Percentiles rank a stretch among this genome's conserved stretches.
Evolutionary conservation across 2,888 invertebrate species (phyloP).

Genomic region (Cremastobaeus sp.): DNA sequence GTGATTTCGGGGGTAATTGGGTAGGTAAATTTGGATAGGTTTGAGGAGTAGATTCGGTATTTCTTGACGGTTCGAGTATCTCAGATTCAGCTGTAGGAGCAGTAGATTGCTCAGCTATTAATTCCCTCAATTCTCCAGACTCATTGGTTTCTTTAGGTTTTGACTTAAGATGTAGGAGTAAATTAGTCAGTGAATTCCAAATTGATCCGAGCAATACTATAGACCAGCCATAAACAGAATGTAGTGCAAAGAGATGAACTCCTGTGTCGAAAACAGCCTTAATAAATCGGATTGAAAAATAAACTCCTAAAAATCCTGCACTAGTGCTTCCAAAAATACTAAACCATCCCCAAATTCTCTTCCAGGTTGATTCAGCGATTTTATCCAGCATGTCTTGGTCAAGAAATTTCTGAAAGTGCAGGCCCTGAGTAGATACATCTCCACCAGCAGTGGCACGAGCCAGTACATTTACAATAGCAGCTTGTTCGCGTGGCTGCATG

Average conservation of each 20-base stretch:
- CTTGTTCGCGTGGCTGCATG: no score
- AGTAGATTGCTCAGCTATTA: no score
- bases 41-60: no score
- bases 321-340: neutral
- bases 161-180: constrained; percentile 1
- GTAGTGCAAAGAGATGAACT: constrained; percentile 1
- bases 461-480: neutral
- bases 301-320: neutral
- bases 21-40: no score
- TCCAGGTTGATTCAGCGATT: neutral
- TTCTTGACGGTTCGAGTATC: no score
- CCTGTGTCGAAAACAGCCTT: constrained; percentile 6
- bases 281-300: neutral
- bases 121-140: no score
- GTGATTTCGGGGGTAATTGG: no score
- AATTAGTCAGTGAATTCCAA: constrained; percentile 1
- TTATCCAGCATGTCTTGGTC: neutral
- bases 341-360: neutral
- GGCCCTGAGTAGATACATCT: neutral
- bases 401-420: neutral
- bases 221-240: constrained; percentile 3
- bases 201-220: neutral
- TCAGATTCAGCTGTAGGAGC: no score
- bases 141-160: no score
- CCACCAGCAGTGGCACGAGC: no score